phyloP scores from a whole-genome alignment of 2,113 vertebrate species.

The Oceanodroma tethys region DNA sequence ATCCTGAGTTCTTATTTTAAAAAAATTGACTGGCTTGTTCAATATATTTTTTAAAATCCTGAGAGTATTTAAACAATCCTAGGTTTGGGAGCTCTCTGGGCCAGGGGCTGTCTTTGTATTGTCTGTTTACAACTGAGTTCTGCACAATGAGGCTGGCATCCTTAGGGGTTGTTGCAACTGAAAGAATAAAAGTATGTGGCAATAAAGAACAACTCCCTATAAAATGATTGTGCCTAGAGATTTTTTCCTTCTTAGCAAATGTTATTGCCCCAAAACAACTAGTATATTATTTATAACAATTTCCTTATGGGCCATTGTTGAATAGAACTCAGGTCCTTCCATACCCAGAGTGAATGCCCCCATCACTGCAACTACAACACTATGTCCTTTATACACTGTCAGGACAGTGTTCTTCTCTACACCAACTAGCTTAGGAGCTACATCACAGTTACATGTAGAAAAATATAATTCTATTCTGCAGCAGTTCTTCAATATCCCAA shows the following conservation, averaged over 20 bases:
- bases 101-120: background rate
- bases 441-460: background rate
- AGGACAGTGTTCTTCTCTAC: background rate
- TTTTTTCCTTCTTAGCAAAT: background rate
- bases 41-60: background rate
- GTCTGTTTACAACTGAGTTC: background rate
- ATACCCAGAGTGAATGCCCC: background rate
- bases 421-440: background rate
- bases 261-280: background rate
- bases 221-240: background rate
- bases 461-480: background rate
- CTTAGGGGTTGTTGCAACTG: background rate
- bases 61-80: background rate
- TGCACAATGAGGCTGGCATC: background rate
- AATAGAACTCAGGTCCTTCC: background rate
- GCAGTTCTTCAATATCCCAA: background rate
- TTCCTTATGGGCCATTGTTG: background rate
- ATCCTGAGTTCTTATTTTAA: background rate
- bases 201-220: background rate
- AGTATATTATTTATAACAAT: background rate
- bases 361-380: background rate
- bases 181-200: background rate
- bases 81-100: background rate
- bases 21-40: background rate
- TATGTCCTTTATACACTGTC: background rate